These are phyloP conservation scores for Acrossocheilus fasciatus DNA, from an alignment of 2,797 vertebrate species.

Conservation along the genomic window DNA sequence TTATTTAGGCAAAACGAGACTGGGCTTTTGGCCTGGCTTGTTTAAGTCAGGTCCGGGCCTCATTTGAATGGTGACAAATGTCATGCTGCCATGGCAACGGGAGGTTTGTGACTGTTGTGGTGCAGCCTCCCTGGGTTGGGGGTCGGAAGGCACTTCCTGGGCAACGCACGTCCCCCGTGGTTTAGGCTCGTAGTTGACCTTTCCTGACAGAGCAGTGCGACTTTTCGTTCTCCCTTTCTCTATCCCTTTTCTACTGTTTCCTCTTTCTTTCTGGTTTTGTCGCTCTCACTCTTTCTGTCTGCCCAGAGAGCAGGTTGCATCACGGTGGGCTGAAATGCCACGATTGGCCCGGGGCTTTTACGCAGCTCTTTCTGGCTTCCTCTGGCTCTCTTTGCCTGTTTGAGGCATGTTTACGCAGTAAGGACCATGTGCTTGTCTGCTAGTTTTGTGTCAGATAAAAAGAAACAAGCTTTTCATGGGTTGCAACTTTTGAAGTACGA, in stretches of 20 bases:
- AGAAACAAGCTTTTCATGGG: not conserved
- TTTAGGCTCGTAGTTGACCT: slow-evolving; percentile 56
- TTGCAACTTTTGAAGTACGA: not conserved
- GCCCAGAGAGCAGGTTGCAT: slow-evolving; percentile 49
- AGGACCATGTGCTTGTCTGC: not conserved
- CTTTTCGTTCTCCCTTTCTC: slow-evolving; percentile 45
- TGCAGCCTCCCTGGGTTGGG: slow-evolving; percentile 43
- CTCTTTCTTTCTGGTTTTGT: slow-evolving; percentile 40
- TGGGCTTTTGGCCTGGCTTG: slow-evolving; percentile 47
- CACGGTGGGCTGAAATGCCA: slow-evolving; percentile 54
- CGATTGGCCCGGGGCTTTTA: slow-evolving; percentile 45
- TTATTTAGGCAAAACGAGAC: slow-evolving; percentile 23
- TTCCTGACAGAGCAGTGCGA: slow-evolving; percentile 49
- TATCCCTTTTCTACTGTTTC: slow-evolving; percentile 32
- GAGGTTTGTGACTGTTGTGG: slow-evolving; percentile 25
- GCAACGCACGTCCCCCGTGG: slow-evolving; percentile 47
- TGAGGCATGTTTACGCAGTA: slow-evolving; percentile 26
- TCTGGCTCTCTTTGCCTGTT: slow-evolving; percentile 22
- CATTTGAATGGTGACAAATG: slow-evolving; percentile 63
- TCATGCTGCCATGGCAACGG: slow-evolving; percentile 51
- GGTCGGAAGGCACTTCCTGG: slow-evolving; percentile 59
- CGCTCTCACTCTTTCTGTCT: slow-evolving; percentile 31
- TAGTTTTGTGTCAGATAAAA: slow-evolving; percentile 5
- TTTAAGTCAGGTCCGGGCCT: slow-evolving; percentile 39
- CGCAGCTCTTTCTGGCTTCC: slow-evolving; percentile 35